Evolutionary conservation across 2,797 vertebrate species (phyloP).

Genomic region (Falco novaeseelandiae): DNA sequence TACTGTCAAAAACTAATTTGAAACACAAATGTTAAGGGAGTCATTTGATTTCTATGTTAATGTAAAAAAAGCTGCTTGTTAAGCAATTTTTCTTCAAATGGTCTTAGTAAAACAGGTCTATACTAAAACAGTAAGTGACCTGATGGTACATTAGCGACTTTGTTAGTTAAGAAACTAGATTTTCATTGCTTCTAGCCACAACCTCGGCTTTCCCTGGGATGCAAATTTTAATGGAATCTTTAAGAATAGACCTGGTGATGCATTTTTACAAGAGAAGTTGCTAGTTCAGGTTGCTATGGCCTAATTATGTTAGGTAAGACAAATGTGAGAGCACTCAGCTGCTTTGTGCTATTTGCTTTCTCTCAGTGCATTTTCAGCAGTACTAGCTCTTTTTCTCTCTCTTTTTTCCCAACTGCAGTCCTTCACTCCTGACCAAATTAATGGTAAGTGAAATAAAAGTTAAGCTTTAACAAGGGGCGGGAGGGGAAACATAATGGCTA

Average conservation of each 20-base stretch:
- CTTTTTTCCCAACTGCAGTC: slow-evolving; percentile 76
- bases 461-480: slow-evolving; percentile 3
- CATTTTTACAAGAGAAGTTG: background rate
- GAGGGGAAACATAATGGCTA: background rate
- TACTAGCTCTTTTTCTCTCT: slow-evolving; percentile 72
- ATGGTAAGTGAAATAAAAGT: slow-evolving; percentile 86
- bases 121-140: background rate
- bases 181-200: background rate
- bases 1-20: background rate
- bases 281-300: background rate
- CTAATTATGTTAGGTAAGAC: background rate
- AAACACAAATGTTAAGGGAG: background rate
- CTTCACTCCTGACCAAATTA: slow-evolving; percentile 93
- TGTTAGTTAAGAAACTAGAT: background rate
- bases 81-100: background rate
- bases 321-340: background rate
- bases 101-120: background rate
- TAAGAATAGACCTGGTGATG: background rate
- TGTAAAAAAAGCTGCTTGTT: background rate
- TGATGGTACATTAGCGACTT: background rate
- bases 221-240: slow-evolving; percentile 14
- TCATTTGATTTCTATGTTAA: background rate
- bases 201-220: background rate
- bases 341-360: slow-evolving; percentile 17
- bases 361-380: slow-evolving; percentile 79